Evolutionary conservation across 2,888 invertebrate species (phyloP), one percentile per base, ranked within the genome.

Genomic region (Petrolisthes manimaculis): DNA sequence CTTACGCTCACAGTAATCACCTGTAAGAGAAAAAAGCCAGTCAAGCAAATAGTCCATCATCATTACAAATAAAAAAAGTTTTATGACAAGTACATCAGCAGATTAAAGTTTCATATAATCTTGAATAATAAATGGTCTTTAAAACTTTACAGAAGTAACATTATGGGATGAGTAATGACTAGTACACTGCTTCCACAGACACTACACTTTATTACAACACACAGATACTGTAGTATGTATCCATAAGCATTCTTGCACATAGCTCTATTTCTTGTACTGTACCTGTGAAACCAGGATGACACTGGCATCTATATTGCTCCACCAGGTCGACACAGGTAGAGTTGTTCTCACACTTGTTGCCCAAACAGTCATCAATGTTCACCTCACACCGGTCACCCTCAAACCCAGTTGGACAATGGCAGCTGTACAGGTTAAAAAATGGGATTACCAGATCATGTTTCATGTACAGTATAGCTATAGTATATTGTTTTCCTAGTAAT

Each of bases 381-480:
- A 95, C 96, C 93, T 99, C 98, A 93, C 99, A 99, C 84, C 99
- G 95, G 89, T 96, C 96, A 18, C 99, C 99, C 18, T 96, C 96
- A 94, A 97, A 99, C 14, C 99, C 99, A 18, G 96, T 94, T 83
- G 95, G 94, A 93, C 99, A 99, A 91, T 96, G 95, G 93, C 99
- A 99, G 92, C 97, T 98, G 92, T 3, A 21, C n/a, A 71, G 14
- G 71, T 8, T 21, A 71, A 21, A 21, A 21, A 84, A 80, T 37
- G 37, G 37, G 37, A 21, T 74, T 74, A 21, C 6, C 9, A 74
- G 37, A 37, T 37, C 37, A 37, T 37, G 37, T 37, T 37, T 37
- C 37, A 37, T 37, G 37, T 37, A 37, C 2, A 37, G 37, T 37
- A 37, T 37, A 37, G 2, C 37, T 37, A 37, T 2, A 37, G 37